Evolutionary conservation across 2,797 vertebrate species (phyloP), one percentile per base, ranked within the genome.

Genomic region (Cygnus olor): DNA sequence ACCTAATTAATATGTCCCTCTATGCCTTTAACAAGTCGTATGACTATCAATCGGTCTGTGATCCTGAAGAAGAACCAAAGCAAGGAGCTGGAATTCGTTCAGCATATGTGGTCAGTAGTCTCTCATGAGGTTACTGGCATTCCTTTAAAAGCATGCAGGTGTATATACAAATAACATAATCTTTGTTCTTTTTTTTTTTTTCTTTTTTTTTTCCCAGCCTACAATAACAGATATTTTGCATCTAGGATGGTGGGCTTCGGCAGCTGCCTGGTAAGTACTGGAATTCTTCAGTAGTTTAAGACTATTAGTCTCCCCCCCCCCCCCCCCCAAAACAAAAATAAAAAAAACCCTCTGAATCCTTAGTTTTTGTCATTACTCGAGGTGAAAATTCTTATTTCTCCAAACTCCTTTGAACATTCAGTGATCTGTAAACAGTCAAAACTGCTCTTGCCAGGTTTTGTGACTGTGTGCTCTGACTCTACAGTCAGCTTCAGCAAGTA

Each of bases 11-110:
- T 95, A 98, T 98, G 70, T 99, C 99, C 6, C 94, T 99, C 16
- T 99, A 99, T 95, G 98, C 99, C 89, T 99, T 99, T 95, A 99
- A 99, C 93, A 99, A 99, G 97, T 99, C 99, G 1, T 99, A 99
- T 1, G 99, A 99, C 97, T 99, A 99, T 95, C 99, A 99, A 89
- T 99, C 99, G 0, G 98, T 99, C 66, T 99, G 99, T 21, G 99
- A 99, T 97, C 99, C 99, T 0, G 99, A 99, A 93, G 98, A 98
- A 78, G 98, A 99, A 93, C 98, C 98, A 92, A 99, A 99, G 81
- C 99, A 99, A 93, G 99, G 99, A 85, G 99, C 99, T 74, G 99
- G 99, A 60, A 98, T 98, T 34, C 98, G 99, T 94, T 99, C 99
- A 14, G 96, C 98, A 82, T 98, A 97, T 44, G 99, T 99, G 99